Percentiles rank a stretch among this genome's conserved stretches.
Conservation (phyloP, 2,113 vertebrate species). For the Ia io region DNA sequence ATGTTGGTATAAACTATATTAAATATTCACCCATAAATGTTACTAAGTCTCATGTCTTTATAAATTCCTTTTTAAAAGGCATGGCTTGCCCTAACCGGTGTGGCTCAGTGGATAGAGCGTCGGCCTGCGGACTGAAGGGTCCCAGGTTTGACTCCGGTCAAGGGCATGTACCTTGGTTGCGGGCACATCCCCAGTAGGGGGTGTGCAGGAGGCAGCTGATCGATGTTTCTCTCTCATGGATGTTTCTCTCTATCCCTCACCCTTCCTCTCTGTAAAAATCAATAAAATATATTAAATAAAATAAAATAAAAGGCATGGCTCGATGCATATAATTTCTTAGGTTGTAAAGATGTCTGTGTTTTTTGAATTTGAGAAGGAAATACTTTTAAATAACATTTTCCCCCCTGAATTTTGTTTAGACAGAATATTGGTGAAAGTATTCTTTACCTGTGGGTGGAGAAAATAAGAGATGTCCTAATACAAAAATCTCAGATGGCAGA, state of each 20-base stretch:
- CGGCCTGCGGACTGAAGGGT: too few species aligned
- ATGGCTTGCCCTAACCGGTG: background rate
- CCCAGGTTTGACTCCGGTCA: too few species aligned
- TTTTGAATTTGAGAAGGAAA: conserved; percentile 45
- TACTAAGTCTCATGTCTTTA: background rate
- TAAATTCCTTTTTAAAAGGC: background rate
- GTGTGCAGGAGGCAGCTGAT: too few species aligned
- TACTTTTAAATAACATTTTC: conserved; percentile 46
- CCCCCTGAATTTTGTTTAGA: conserved; percentile 81
- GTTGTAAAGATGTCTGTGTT: conserved; percentile 2
- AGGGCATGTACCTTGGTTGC: too few species aligned
- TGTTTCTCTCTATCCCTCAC: too few species aligned
- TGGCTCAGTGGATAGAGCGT: too few species aligned
- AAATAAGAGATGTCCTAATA: conserved; percentile 91
- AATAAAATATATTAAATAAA: too few species aligned
- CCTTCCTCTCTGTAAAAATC: too few species aligned
- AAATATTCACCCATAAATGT: background rate
- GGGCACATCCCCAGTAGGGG: too few species aligned
- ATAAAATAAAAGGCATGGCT: background rate
- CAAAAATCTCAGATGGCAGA: conserved; percentile 87
- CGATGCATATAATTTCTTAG: background rate
- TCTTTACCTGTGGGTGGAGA: conserved; percentile 97
- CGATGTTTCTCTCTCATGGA: too few species aligned
- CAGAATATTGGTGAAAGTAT: conserved; percentile 94
- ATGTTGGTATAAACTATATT: conserved; percentile 4